phyloP scores from a whole-genome alignment of 2,797 vertebrate species.

The Poeciliopsis paucimaculata region DNA sequence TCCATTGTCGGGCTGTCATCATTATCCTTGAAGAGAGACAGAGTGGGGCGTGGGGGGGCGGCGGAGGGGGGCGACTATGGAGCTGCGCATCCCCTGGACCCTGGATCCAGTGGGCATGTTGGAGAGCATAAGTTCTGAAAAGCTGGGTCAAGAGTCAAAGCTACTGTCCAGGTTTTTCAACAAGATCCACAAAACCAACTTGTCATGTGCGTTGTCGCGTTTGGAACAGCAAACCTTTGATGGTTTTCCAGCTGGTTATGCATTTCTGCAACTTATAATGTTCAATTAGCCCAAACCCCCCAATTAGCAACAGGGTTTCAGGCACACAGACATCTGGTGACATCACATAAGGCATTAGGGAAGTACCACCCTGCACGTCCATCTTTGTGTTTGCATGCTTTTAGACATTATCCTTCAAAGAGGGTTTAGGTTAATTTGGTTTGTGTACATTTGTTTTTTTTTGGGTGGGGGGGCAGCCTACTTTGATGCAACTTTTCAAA shows the following conservation, averaged over 20 bases:
- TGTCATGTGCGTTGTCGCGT: not conserved
- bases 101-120: constrained; percentile 78
- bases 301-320: not conserved
- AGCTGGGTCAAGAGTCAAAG: constrained; percentile 43
- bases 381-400: not conserved
- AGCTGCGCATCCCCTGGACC: constrained; percentile 64
- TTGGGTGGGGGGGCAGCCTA: not conserved
- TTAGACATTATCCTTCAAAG: not conserved
- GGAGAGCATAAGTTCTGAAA: constrained; percentile 67
- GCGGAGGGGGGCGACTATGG: not conserved
- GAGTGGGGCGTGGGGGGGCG: not conserved
- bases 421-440: not conserved
- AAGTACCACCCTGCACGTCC: not conserved
- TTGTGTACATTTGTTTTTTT: not conserved
- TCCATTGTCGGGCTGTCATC: constrained; percentile 41
- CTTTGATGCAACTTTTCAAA: not conserved
- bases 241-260: not conserved
- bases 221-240: not conserved
- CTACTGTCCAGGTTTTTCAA: not conserved
- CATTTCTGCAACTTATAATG: not conserved
- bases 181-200: not conserved
- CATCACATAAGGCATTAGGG: not conserved
- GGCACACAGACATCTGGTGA: not conserved
- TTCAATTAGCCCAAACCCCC: not conserved
- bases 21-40: constrained; percentile 3